A percentile compares a stretch with the other conserved stretches of the same genome.
Conservation (phyloP, 2,888 invertebrate genomes). For the Trileptium ribeirensis region DNA sequence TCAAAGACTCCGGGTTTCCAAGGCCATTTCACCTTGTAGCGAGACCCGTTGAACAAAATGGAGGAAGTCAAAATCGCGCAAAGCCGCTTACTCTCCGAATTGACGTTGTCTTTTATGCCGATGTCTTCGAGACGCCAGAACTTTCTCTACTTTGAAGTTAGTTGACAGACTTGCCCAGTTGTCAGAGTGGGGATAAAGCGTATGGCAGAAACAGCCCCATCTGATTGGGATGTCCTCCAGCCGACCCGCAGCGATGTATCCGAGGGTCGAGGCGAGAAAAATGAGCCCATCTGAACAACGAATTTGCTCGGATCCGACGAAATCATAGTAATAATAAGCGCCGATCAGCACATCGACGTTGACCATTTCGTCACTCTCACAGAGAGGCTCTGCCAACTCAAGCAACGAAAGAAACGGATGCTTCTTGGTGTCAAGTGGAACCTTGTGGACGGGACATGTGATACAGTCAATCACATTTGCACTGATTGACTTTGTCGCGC, state of each 20-base stretch:
- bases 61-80: background rate
- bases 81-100: background rate
- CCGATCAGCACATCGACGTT: slow-evolving; percentile 1
- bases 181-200: background rate
- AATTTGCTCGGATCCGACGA: background rate
- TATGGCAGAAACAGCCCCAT: background rate
- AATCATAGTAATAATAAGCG: background rate
- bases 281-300: background rate
- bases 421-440: background rate
- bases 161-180: background rate
- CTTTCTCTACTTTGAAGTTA: background rate
- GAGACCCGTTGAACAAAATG: background rate
- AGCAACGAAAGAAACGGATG: background rate
- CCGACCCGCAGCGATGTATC: background rate
- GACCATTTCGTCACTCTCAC: background rate
- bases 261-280: background rate
- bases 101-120: background rate
- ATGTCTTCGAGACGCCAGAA: background rate
- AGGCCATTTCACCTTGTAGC: background rate
- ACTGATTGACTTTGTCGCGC: background rate
- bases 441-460: background rate
- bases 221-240: background rate
- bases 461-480: background rate
- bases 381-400: background rate
- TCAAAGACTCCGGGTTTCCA: background rate